Conservation (phyloP, 1,140 invertebrate species). For the Zaprionus taronus region DNA sequence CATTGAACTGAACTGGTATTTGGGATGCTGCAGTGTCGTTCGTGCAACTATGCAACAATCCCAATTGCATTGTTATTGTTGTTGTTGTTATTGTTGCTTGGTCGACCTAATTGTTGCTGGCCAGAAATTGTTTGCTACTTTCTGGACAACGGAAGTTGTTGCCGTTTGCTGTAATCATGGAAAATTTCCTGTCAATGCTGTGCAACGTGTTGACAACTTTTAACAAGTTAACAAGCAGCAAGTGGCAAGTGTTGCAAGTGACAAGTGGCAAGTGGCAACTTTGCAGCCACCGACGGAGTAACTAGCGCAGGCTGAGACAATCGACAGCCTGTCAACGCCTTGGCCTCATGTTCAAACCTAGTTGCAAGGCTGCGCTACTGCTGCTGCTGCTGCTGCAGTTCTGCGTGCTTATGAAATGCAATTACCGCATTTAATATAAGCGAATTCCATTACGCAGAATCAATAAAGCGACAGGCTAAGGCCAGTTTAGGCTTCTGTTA, state of each 20-base stretch:
- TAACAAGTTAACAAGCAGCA: constrained; percentile 37
- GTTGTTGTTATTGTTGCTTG: background rate
- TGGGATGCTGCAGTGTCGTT: background rate
- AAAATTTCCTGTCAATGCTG: constrained; percentile 49
- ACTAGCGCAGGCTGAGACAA: background rate
- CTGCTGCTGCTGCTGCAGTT: background rate
- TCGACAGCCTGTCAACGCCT: constrained; percentile 44
- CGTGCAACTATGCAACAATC: constrained; percentile 36
- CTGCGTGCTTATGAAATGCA: constrained; percentile 55
- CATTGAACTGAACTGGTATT: constrained; percentile 3
- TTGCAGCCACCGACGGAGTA: background rate
- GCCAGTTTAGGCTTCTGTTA: constrained; percentile 8
- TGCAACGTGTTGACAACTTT: constrained; percentile 38
- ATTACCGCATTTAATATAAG: constrained; percentile 55
- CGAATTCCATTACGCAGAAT: constrained; percentile 58
- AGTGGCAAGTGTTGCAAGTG: constrained; percentile 33
- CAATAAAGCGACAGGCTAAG: constrained; percentile 1
- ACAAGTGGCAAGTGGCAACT: constrained; percentile 37
- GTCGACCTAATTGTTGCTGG: constrained; percentile 25
- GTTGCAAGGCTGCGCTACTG: constrained; percentile 1
- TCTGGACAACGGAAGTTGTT: constrained; percentile 32
- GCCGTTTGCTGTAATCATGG: constrained; percentile 45
- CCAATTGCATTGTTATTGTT: constrained; percentile 9
- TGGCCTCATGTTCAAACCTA: constrained; percentile 9
- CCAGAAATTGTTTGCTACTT: constrained; percentile 24